Evolutionary conservation across 2,888 invertebrate species (phyloP).

Genomic region (Heliconius aoede): DNA sequence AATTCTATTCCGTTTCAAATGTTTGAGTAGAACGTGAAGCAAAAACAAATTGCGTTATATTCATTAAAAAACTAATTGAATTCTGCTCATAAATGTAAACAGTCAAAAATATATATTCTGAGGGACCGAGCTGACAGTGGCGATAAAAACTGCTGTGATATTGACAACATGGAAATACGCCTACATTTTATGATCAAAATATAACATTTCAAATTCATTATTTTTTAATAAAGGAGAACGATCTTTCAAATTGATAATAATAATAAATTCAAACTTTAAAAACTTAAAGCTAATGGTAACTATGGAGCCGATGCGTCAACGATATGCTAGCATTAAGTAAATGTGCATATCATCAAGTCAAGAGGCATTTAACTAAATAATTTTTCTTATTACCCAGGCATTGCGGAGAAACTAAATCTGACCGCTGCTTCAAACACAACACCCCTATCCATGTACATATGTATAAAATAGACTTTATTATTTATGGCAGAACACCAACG

Average conservation of each 20-base stretch:
- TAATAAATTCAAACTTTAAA: slow-evolving; percentile 68
- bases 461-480: slow-evolving; percentile 36
- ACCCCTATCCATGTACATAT: slow-evolving; percentile 38
- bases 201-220: slow-evolving; percentile 56
- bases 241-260: slow-evolving; percentile 20
- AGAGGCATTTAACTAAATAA: slow-evolving; percentile 40
- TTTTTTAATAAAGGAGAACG: slow-evolving; percentile 22
- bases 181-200: slow-evolving; percentile 56
- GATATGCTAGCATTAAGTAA: slow-evolving; percentile 42
- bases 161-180: slow-evolving; percentile 69
- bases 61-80: slow-evolving; percentile 21
- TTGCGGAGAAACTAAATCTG: slow-evolving; percentile 34
- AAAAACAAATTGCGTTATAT: slow-evolving; percentile 34
- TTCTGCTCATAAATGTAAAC: slow-evolving; percentile 32
- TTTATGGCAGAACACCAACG: slow-evolving; percentile 35
- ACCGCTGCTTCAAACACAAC: slow-evolving; percentile 24
- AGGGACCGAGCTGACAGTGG: slow-evolving; percentile 66
- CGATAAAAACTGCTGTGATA: slow-evolving; percentile 80
- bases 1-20: slow-evolving; percentile 36
- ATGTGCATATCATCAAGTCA: slow-evolving; percentile 43
- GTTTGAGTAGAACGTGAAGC: slow-evolving; percentile 14
- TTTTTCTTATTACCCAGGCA: slow-evolving; percentile 38
- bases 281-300: slow-evolving; percentile 81
- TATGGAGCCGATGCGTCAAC: slow-evolving; percentile 56
- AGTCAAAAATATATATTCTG: slow-evolving; percentile 37